Percentiles rank a stretch among this genome's conserved stretches.
Evolutionary conservation across 2,888 invertebrate genomes (phyloP).

Genomic region (Chrysolina americana): DNA sequence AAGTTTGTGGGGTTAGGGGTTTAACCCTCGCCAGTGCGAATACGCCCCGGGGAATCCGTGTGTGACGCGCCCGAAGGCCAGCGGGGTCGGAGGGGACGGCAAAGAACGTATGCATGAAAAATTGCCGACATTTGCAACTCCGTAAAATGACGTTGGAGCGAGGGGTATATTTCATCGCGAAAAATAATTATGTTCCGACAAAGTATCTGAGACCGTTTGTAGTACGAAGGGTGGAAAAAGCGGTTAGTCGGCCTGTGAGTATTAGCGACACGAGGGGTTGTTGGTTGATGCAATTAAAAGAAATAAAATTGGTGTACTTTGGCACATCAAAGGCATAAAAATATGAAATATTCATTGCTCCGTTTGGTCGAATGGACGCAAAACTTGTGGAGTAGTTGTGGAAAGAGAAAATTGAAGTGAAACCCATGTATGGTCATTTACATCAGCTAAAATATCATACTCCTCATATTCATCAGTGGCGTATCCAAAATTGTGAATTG

Average conservation of each 20-base stretch:
- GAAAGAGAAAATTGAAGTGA: too few relatives aligned
- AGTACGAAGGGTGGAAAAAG: slow-evolving; percentile 15
- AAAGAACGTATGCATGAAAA: slow-evolving; percentile 48
- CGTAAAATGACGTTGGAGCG: slow-evolving; percentile 36
- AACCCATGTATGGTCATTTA: too few relatives aligned
- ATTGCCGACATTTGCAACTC: slow-evolving; percentile 45
- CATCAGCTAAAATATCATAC: too few relatives aligned
- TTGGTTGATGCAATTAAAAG: not conserved
- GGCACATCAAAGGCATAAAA: slow-evolving; percentile 10
- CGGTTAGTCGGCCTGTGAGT: not conserved
- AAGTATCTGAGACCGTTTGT: slow-evolving; percentile 10
- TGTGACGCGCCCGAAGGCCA: slow-evolving; percentile 19
- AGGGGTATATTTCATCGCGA: slow-evolving; percentile 26
- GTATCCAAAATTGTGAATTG: too few relatives aligned
- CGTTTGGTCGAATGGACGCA: not conserved
- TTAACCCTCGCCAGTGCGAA: slow-evolving; percentile 25
- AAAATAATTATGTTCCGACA: slow-evolving; percentile 29
- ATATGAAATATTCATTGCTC: slow-evolving; percentile 3
- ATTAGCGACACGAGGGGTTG: not conserved
- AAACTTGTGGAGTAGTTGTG: not conserved
- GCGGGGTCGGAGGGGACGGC: slow-evolving; percentile 22
- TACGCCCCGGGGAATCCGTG: slow-evolving; percentile 34
- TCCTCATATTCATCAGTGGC: too few relatives aligned
- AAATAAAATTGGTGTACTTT: not conserved
- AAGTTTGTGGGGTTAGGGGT: slow-evolving; percentile 25